Conservation (phyloP, 2,888 invertebrate genomes). For the Coelinius sp. region DNA sequence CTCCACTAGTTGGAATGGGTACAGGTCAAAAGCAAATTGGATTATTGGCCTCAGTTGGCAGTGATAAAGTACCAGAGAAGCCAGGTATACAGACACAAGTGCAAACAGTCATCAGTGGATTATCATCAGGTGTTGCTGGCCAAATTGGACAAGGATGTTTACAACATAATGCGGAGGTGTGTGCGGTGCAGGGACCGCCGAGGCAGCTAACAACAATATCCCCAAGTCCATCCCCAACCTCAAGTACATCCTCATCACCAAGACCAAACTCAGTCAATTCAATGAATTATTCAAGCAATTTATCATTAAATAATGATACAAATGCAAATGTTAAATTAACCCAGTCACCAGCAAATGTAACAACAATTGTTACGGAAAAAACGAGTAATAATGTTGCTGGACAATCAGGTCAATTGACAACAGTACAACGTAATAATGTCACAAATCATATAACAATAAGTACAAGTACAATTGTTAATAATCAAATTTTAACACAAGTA, state of each 20-base stretch:
- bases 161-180: conserved; percentile 69
- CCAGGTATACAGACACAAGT: conserved; percentile 51
- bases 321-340: conserved; percentile 59
- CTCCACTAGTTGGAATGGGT: conserved; percentile 63
- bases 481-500: conserved; percentile 43
- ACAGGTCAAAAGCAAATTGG: conserved; percentile 64
- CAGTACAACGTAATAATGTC: conserved; percentile 47
- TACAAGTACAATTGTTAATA: conserved; percentile 58
- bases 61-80: conserved; percentile 59
- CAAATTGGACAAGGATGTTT: conserved; percentile 51
- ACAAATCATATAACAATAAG: conserved; percentile 57
- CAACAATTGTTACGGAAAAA: conserved; percentile 31
- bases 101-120: conserved; percentile 19
- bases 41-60: conserved; percentile 60
- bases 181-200: conserved; percentile 70
- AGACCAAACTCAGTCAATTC: conserved; percentile 64
- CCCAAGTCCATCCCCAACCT: conserved; percentile 66
- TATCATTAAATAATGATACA: conserved; percentile 58
- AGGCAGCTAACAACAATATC: conserved; percentile 69
- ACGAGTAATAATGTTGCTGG: conserved; percentile 11
- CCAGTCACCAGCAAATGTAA: conserved; percentile 59
- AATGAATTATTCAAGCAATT: conserved; percentile 63
- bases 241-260: conserved; percentile 65
- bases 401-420: conserved; percentile 53
- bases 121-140: conserved; percentile 30